Conservation (phyloP, 2,797 vertebrate species). For the Poeciliopsis turneri region DNA sequence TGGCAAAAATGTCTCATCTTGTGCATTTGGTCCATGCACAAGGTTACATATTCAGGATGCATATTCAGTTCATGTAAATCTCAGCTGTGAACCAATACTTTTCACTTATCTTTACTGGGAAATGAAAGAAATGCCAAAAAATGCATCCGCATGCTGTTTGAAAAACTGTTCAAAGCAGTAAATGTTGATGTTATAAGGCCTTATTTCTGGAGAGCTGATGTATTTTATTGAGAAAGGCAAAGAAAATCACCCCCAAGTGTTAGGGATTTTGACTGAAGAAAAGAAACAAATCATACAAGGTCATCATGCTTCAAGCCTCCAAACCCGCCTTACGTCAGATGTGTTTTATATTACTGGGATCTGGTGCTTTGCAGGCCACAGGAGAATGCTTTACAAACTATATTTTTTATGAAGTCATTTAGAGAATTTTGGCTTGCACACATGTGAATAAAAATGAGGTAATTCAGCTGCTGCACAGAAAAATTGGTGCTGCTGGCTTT, state of each 20-base stretch:
- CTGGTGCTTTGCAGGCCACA: constrained; percentile 15
- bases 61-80: not conserved
- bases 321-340: constrained; percentile 17
- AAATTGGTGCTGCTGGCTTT: constrained; percentile 17
- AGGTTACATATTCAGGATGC: constrained; percentile 13
- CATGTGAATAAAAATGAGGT: constrained; percentile 11
- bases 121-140: not conserved
- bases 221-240: not conserved
- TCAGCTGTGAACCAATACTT: not conserved
- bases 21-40: constrained; percentile 19
- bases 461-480: constrained; percentile 24
- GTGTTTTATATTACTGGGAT: constrained; percentile 18
- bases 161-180: not conserved
- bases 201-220: not conserved
- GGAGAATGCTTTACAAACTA: constrained; percentile 19
- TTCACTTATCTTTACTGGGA: not conserved
- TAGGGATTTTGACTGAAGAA: not conserved
- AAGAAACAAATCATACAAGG: not conserved
- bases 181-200: not conserved
- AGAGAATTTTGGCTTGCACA: constrained; percentile 3
- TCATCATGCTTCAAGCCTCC: constrained; percentile 18
- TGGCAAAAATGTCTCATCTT: constrained; percentile 50
- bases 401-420: constrained; percentile 28
- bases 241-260: not conserved
- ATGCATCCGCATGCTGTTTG: not conserved